Percentiles rank a stretch among this genome's conserved stretches.
These are phyloP conservation scores for Colistium nudipinnis DNA, from an alignment of 2,113 vertebrate species.

Conservation along the genomic window DNA sequence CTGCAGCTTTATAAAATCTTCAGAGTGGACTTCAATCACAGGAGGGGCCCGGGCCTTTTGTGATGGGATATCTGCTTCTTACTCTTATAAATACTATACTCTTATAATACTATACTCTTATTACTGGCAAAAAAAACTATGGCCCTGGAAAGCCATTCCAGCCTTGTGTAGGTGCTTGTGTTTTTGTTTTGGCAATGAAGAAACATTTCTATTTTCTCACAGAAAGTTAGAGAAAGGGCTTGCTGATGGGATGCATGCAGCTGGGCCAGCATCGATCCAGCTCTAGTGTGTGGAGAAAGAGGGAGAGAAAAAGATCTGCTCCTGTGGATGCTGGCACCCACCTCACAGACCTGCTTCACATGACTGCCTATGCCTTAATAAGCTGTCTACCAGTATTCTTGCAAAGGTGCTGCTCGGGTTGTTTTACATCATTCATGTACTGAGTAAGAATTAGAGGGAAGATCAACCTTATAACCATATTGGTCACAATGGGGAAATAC, in stretches of 20 bases:
- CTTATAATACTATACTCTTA: too few species aligned
- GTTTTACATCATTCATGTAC: constrained; percentile 11
- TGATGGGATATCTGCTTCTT: background rate
- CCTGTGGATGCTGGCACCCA: constrained; percentile 19
- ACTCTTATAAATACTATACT: too few species aligned
- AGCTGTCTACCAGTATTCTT: constrained; percentile 24
- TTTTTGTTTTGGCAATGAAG: constrained; percentile 35
- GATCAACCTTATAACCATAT: too few species aligned
- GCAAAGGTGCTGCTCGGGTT: constrained; percentile 42
- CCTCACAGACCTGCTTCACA: constrained; percentile 27
- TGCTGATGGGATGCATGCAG: constrained; percentile 12
- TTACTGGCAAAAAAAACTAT: too few species aligned
- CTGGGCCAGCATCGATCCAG: background rate
- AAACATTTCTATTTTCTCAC: constrained; percentile 36
- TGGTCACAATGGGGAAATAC: too few species aligned
- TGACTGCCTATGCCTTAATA: constrained; percentile 33
- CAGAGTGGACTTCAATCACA: too few species aligned
- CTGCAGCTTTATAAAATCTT: too few species aligned
- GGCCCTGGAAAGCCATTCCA: background rate
- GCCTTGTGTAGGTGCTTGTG: constrained; percentile 8
- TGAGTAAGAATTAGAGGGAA: too few species aligned
- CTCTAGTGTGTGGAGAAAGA: constrained; percentile 12
- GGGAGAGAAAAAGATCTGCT: constrained; percentile 18
- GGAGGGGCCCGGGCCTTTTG: too few species aligned
- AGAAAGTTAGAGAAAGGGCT: constrained; percentile 8